Base-by-base conservation (phyloP, 2,888 invertebrate species). In the Apodemia hepburni region DNA sequence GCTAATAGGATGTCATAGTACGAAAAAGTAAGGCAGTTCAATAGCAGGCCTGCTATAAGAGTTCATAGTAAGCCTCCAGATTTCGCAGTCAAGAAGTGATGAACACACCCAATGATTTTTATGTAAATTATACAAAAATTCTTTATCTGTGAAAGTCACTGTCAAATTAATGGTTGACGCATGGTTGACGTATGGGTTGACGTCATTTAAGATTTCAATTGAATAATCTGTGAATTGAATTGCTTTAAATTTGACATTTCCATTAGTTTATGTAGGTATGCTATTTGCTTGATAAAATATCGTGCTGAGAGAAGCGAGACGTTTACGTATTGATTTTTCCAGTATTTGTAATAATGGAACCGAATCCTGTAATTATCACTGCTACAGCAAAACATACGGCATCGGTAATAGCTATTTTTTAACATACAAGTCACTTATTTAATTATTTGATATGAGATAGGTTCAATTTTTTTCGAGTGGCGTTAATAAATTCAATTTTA, bases 361-460 rank as follows among this genome's bases (percentile, higher is more conserved):
- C 93, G 67, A 94, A 94, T 81, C 96, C 97, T 69, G 96, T 97
- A 71, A 93, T 97, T 76, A 94, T 97, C 76, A 94, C 96, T 75
- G 96, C 97, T 67, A 95, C 96, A 64, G 94, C 94, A 68, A 96
- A 95, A 86, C 97, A 97, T 76, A 96, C 97, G 42, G 96, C 96
- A 35, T 96, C 97, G 76, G 97, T 97, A 92, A 94, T 27, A 54
- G 12, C 6, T 4, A 22, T 54, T 12, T 54, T 27, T 15, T 27
- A 15, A 15, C 5, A 6, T 15, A 9, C 27, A 54, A 54, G 5
- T 54, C 6, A 54, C 15, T 15, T 51, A 18, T 9, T 33, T n/a
- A 45, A 3, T n/a, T 45, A 45, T n/a, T 45, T n/a, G 5, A 45
- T 45, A 45, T 12, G n/a, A 22, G 4, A 29, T 22, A 58, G 22